Percentiles rank a stretch among this genome's conserved stretches.
These are phyloP conservation scores for Xylophagus ater DNA, from an alignment of 2,888 invertebrate species.

Conservation along the genomic window DNA sequence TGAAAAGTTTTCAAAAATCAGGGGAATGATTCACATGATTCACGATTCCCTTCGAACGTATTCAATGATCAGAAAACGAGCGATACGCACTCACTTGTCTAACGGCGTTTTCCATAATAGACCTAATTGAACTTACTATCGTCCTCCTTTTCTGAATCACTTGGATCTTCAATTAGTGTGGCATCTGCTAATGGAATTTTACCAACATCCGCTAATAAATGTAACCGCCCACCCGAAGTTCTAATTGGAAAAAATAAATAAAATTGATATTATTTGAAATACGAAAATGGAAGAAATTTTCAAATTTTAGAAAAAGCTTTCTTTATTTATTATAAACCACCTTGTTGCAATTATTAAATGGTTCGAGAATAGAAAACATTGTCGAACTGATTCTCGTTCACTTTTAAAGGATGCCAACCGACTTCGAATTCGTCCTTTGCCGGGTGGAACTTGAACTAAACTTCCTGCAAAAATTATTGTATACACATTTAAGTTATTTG, in stretches of 20 bases:
- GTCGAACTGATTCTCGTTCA: slow-evolving; percentile 61
- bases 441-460: slow-evolving; percentile 59
- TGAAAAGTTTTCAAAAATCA: too few relatives aligned
- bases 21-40: too few relatives aligned
- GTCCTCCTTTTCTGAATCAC: slow-evolving; percentile 50
- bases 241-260: slow-evolving; percentile 26
- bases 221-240: slow-evolving; percentile 74
- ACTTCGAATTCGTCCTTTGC: slow-evolving; percentile 43
- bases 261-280: not conserved
- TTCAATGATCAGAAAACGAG: too few relatives aligned
- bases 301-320: too few relatives aligned
- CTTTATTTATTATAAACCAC: slow-evolving; percentile 23
- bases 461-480: slow-evolving; percentile 45
- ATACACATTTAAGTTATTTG: not conserved
- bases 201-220: slow-evolving; percentile 69
- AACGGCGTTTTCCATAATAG: too few relatives aligned
- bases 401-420: slow-evolving; percentile 49
- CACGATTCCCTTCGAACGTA: too few relatives aligned
- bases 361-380: slow-evolving; percentile 85
- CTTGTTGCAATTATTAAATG: slow-evolving; percentile 75
- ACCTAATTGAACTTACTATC: slow-evolving; percentile 47
- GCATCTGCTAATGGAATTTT: slow-evolving; percentile 76
- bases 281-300: slow-evolving; percentile 1
- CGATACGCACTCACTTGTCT: too few relatives aligned
- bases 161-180: slow-evolving; percentile 75